These are phyloP conservation scores for Andricus grossulariae DNA, from an alignment of 1,140 invertebrate genomes.

Conservation along the genomic window DNA sequence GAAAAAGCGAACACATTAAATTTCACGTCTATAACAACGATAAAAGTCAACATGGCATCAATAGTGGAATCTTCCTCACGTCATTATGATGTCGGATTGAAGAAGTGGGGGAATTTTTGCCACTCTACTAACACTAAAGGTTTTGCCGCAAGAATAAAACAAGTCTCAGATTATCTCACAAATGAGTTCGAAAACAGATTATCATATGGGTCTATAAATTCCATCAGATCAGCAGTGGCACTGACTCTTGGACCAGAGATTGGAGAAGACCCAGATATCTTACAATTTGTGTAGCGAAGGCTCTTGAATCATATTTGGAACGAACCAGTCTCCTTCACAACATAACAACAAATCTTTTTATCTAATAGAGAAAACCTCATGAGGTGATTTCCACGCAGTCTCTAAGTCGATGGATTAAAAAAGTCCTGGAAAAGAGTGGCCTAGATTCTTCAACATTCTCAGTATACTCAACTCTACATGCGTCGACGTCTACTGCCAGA, in stretches of 20 bases:
- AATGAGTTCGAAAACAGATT: conserved; percentile 32
- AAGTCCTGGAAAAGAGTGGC: background rate
- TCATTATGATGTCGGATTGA: conserved; percentile 18
- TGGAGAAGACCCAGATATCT: background rate
- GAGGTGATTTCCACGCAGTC: background rate
- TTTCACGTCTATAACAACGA: background rate
- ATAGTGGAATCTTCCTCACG: background rate
- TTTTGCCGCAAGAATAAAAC: background rate
- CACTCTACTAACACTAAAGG: background rate
- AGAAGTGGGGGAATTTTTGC: conserved; percentile 30
- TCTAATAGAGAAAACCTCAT: background rate
- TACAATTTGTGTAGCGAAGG: background rate
- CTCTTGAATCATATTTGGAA: background rate
- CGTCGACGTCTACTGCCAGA: conserved; percentile 1
- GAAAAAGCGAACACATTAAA: background rate
- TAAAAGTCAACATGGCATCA: background rate
- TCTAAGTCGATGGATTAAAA: conserved; percentile 23
- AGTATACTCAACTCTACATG: background rate
- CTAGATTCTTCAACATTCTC: conserved; percentile 4
- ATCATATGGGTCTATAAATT: conserved; percentile 27
- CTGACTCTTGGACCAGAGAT: conserved; percentile 23
- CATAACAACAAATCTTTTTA: background rate
- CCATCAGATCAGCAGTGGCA: conserved; percentile 34
- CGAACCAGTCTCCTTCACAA: background rate
- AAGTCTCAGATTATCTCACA: conserved; percentile 30